A percentile compares a stretch with the other conserved stretches of the same genome.
phyloP scores from a whole-genome alignment of 1,140 invertebrate genomes.

The Carcinoscorpius rotundicauda region DNA sequence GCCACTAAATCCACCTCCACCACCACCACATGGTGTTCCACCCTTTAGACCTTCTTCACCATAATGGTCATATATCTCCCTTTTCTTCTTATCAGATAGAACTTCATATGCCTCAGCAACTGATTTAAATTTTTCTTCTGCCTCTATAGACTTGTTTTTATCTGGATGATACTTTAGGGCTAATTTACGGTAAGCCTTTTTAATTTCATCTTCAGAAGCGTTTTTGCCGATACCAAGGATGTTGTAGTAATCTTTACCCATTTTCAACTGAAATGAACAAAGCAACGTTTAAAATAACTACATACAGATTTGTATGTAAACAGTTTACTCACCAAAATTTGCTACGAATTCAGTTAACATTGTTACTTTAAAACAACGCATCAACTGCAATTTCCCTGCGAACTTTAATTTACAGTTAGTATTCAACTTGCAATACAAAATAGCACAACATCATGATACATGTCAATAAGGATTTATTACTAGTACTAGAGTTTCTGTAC shows the following conservation, averaged over 20 bases:
- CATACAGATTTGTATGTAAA: too few relatives aligned
- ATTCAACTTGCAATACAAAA: too few relatives aligned
- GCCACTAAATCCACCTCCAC: not conserved
- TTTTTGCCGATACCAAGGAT: constrained; percentile 73
- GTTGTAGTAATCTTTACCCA: constrained; percentile 40
- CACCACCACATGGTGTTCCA: constrained; percentile 29
- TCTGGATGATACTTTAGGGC: constrained; percentile 98
- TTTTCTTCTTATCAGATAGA: constrained; percentile 87
- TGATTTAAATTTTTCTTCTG: constrained; percentile 97
- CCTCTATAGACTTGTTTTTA: constrained; percentile 88
- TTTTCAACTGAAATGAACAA: constrained; percentile 1
- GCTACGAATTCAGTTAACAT: too few relatives aligned
- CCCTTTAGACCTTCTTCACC: constrained; percentile 91
- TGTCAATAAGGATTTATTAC: too few relatives aligned
- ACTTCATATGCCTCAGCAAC: constrained; percentile 98
- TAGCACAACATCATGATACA: too few relatives aligned
- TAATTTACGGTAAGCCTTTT: constrained; percentile 93
- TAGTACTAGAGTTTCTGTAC: too few relatives aligned
- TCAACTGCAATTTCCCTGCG: too few relatives aligned
- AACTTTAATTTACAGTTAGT: too few relatives aligned
- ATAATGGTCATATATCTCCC: constrained; percentile 88
- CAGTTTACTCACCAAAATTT: too few relatives aligned
- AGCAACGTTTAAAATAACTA: too few relatives aligned
- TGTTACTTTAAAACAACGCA: too few relatives aligned
- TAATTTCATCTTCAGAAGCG: constrained; percentile 91